phyloP scores from a whole-genome alignment of 2,888 invertebrate species.

The Polydrusus pterygomalis region DNA sequence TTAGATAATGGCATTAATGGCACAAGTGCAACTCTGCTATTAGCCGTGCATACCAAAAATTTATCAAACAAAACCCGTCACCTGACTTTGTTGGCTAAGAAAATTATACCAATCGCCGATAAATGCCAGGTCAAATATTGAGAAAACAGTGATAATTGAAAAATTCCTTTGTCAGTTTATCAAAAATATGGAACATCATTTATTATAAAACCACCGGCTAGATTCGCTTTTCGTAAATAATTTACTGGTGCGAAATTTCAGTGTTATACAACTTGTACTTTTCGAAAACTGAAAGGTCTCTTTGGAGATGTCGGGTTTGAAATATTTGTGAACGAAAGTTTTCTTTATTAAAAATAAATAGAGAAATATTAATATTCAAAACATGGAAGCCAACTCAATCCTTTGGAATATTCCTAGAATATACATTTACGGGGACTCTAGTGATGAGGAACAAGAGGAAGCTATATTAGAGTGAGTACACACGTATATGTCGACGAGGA shows the following conservation, averaged over 20 bases:
- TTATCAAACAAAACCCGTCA: background rate
- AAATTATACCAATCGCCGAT: conserved; percentile 20
- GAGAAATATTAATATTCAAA: background rate
- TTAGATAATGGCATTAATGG: too few species aligned
- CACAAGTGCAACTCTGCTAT: too few species aligned
- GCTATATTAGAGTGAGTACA: conserved; percentile 26
- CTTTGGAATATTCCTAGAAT: conserved; percentile 43
- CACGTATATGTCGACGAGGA: too few species aligned
- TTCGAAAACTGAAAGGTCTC: too few species aligned
- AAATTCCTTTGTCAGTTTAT: background rate
- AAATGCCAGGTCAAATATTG: conserved; percentile 18
- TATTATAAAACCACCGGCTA: background rate
- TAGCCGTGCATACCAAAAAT: too few species aligned
- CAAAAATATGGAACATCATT: background rate
- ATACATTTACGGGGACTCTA: conserved; percentile 44
- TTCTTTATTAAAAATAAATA: too few species aligned
- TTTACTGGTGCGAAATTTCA: too few species aligned
- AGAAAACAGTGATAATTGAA: background rate
- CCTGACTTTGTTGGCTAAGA: conserved; percentile 2
- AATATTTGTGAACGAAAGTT: too few species aligned
- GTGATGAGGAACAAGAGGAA: conserved; percentile 25
- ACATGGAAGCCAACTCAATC: conserved; percentile 25
- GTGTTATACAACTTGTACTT: too few species aligned
- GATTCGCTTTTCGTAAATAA: background rate
- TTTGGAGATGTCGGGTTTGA: too few species aligned